These are phyloP conservation scores for Chiloscyllium punctatum DNA, from an alignment of 2,797 vertebrate genomes.

Conservation along the genomic window DNA sequence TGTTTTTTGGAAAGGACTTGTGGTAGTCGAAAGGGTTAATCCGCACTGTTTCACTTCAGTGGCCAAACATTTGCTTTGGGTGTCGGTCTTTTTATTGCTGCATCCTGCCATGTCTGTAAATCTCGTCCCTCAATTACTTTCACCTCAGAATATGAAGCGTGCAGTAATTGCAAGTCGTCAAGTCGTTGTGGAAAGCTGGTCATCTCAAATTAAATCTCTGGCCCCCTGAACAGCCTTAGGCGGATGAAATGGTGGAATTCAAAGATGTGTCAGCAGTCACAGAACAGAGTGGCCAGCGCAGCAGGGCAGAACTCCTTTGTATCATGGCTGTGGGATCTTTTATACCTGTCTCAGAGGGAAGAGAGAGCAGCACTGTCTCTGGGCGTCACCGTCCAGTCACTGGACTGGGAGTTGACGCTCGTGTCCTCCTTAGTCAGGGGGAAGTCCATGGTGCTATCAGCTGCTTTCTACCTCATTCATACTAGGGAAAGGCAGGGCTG, in stretches of 20 bases:
- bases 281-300: neutral
- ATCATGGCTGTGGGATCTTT: neutral
- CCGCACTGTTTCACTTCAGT: neutral
- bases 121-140: neutral
- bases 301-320: neutral
- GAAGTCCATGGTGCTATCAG: neutral
- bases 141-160: neutral
- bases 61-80: neutral
- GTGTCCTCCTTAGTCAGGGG: neutral
- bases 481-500: neutral
- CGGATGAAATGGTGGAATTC: neutral
- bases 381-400: neutral
- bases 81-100: neutral
- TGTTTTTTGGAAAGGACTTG: neutral
- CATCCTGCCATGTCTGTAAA: neutral
- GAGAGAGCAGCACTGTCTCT: neutral
- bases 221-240: neutral
- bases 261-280: neutral
- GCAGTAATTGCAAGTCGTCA: constrained; percentile 16
- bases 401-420: neutral
- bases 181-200: neutral
- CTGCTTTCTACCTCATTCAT: neutral
- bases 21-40: neutral
- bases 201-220: neutral
- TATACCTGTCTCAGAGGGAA: neutral